A percentile compares a stretch with the other conserved stretches of the same genome.
Conservation (phyloP, 2,113 vertebrate species). For the Ictidomys tridecemlineatus region DNA sequence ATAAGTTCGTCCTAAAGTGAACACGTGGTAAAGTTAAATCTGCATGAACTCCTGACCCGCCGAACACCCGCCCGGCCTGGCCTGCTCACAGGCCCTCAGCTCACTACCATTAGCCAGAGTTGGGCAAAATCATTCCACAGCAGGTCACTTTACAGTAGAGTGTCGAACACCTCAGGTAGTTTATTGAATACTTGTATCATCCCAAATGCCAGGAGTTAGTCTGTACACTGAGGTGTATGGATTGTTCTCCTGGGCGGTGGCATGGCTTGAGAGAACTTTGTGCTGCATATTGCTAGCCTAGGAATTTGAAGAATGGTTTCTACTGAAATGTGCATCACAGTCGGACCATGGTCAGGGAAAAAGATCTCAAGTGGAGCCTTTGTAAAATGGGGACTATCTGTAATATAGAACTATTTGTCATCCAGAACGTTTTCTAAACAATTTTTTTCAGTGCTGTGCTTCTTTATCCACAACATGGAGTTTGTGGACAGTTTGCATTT, state of each 20-base stretch:
- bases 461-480: neutral
- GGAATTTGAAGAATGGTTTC: neutral
- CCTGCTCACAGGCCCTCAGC: fast-evolving
- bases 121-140: neutral
- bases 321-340: neutral
- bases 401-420: neutral
- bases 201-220: fast-evolving
- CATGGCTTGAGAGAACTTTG: neutral
- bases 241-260: too few species aligned
- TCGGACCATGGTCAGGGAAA: neutral
- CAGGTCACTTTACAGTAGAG: neutral
- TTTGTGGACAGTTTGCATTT: neutral
- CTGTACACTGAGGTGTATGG: fast-evolving
- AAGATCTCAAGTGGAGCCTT: neutral
- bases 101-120: fast-evolving
- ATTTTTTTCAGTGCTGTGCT: fast-evolving
- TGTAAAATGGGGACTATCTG: too few species aligned
- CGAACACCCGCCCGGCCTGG: neutral
- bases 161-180: too few species aligned
- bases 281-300: fast-evolving
- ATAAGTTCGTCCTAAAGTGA: neutral
- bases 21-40: neutral
- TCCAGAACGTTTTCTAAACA: neutral
- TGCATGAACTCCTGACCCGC: too few species aligned
- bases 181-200: neutral